A percentile compares a stretch with the other conserved stretches of the same genome.
These are phyloP conservation scores for Theristicus caerulescens DNA, from an alignment of 2,113 vertebrate species.

Conservation along the genomic window DNA sequence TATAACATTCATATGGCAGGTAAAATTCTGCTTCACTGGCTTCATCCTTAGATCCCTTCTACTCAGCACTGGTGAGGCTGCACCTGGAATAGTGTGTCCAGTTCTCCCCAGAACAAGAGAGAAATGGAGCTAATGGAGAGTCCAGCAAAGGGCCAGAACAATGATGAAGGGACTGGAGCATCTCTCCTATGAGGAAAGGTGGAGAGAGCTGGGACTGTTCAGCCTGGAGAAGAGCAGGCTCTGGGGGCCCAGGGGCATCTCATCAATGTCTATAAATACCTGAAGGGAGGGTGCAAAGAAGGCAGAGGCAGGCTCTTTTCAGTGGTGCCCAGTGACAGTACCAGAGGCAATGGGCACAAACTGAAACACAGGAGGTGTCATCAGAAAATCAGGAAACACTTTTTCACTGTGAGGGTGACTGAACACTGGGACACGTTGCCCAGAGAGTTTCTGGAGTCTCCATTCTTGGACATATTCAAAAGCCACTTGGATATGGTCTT, in stretches of 20 bases:
- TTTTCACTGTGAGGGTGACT: not conserved
- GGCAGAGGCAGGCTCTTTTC: not conserved
- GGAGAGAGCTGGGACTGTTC: not conserved
- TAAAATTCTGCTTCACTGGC: not conserved
- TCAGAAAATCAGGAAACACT: not conserved
- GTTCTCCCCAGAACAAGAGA: not conserved
- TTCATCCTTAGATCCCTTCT: not conserved
- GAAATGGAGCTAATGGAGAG: not conserved
- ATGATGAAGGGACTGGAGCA: not conserved
- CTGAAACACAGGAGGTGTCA: accelerated
- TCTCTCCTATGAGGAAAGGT: not conserved
- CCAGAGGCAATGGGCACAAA: not conserved
- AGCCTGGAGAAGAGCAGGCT: not conserved
- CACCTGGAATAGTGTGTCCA: not conserved
- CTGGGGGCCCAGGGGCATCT: not conserved
- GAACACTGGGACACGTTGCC: accelerated
- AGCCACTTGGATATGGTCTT: not conserved
- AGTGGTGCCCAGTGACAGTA: not conserved
- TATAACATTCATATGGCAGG: not conserved
- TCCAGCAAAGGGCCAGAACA: not conserved
- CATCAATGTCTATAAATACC: no score
- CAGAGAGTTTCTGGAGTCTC: not conserved
- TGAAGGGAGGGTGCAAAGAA: not conserved
- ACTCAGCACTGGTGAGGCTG: not conserved
- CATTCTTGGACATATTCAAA: not conserved